Evolutionary conservation across 2,888 invertebrate genomes (phyloP).

Genomic region (Agapostemon virescens): DNA sequence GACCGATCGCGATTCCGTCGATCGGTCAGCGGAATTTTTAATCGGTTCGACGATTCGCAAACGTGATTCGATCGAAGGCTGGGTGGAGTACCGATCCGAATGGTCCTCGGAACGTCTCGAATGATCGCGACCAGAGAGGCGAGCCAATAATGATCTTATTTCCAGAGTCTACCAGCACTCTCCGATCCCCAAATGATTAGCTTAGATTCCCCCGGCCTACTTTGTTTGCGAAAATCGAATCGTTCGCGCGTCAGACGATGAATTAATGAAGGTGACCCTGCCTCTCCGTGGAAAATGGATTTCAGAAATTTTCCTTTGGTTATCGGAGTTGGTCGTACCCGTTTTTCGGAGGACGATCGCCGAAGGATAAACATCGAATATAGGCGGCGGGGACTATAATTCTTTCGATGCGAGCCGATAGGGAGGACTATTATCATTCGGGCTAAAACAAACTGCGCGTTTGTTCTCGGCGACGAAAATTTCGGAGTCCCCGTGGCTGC

Average conservation of each 20-base stretch:
- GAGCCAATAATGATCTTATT: background rate
- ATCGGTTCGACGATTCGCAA: background rate
- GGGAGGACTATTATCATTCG: constrained; percentile 38
- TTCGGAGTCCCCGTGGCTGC: constrained; percentile 21
- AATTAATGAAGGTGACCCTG: background rate
- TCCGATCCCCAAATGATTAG: background rate
- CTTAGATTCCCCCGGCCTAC: constrained; percentile 2
- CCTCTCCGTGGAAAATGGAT: background rate
- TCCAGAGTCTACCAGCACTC: background rate
- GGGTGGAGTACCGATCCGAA: background rate
- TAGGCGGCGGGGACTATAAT: background rate
- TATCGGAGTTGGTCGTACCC: background rate
- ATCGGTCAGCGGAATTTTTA: constrained; percentile 19
- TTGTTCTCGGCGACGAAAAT: constrained; percentile 10
- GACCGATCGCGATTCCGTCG: constrained; percentile 32
- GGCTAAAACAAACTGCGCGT: constrained; percentile 45
- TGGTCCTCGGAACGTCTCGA: background rate
- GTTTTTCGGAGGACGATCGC: background rate
- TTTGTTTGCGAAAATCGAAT: constrained; percentile 31
- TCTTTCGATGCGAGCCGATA: background rate
- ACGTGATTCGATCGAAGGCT: background rate
- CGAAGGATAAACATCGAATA: background rate
- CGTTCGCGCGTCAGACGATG: constrained; percentile 40
- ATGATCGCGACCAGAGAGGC: background rate
- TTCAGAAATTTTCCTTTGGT: background rate